Evolutionary conservation across 2,888 invertebrate genomes (phyloP).

Genomic region (Pseudoips prasinana): DNA sequence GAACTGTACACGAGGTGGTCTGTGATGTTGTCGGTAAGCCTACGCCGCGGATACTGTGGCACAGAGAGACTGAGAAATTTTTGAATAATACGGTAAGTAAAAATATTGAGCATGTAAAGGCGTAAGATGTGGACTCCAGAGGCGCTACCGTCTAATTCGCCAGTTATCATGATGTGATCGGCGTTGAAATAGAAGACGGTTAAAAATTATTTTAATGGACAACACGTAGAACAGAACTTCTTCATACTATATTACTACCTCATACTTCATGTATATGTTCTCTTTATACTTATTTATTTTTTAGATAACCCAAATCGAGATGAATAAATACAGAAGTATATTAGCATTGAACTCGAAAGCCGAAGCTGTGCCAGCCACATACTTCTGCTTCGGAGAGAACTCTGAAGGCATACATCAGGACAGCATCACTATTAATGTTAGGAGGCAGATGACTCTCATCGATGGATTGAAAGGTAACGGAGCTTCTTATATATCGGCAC

Average conservation of each 20-base stretch:
- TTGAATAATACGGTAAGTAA: conserved; percentile 54
- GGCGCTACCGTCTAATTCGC: too few relatives aligned
- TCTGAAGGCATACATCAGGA: conserved; percentile 56
- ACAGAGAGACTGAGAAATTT: conserved; percentile 53
- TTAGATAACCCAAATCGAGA: conserved; percentile 37
- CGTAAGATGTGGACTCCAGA: too few relatives aligned
- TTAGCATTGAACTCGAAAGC: conserved; percentile 48
- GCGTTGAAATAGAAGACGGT: too few relatives aligned
- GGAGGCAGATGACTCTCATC: conserved; percentile 46
- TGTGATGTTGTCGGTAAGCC: conserved; percentile 57
- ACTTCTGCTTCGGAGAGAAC: conserved; percentile 65
- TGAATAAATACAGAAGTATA: conserved; percentile 50
- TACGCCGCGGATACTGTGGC: conserved; percentile 57
- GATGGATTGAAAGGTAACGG: conserved; percentile 52
- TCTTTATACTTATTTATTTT: too few relatives aligned
- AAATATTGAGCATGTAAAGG: too few relatives aligned
- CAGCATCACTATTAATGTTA: conserved; percentile 43
- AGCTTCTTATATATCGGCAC: background rate
- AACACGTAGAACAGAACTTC: too few relatives aligned
- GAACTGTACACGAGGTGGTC: conserved; percentile 38
- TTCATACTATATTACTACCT: too few relatives aligned
- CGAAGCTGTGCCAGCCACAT: conserved; percentile 47
- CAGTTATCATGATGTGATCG: too few relatives aligned
- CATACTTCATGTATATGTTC: too few relatives aligned
- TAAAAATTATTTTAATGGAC: too few relatives aligned